Conservation (phyloP, 2,888 invertebrate species). For the Sesia bembeciformis region DNA sequence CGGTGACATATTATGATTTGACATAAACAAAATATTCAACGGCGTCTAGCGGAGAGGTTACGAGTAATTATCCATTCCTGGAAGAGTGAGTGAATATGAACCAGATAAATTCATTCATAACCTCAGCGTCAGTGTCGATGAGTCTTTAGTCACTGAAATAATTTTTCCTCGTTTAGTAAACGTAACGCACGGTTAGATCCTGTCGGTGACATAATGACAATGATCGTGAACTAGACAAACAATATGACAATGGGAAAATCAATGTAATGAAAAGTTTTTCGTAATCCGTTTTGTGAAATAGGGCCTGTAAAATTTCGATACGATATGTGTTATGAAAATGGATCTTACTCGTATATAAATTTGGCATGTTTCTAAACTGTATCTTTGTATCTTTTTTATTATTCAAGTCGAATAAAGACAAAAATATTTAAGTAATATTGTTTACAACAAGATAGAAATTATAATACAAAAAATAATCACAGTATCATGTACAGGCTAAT, state of each 20-base stretch:
- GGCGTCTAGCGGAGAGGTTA: constrained; percentile 3
- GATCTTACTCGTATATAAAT: too few relatives aligned
- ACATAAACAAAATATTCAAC: constrained; percentile 13
- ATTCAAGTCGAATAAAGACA: too few relatives aligned
- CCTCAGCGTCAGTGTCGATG: background rate
- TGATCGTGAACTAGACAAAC: background rate
- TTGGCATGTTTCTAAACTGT: too few relatives aligned
- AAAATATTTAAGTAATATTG: too few relatives aligned
- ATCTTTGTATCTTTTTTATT: too few relatives aligned
- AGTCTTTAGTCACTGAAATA: background rate
- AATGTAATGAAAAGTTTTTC: background rate
- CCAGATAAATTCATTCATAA: constrained; percentile 35
- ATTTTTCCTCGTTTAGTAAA: background rate
- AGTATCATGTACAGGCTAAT: too few relatives aligned
- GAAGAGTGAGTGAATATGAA: constrained; percentile 36
- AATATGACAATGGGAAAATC: background rate
- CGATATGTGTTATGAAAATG: too few relatives aligned
- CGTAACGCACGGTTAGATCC: background rate
- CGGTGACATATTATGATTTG: constrained; percentile 19
- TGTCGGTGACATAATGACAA: background rate
- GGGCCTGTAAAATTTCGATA: too few relatives aligned
- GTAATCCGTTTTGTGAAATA: too few relatives aligned
- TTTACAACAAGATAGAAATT: too few relatives aligned
- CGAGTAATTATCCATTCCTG: constrained; percentile 24
- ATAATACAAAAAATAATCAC: too few relatives aligned